phyloP scores from a whole-genome alignment of 2,888 invertebrate species.

The Heteromyza rotundicornis region DNA sequence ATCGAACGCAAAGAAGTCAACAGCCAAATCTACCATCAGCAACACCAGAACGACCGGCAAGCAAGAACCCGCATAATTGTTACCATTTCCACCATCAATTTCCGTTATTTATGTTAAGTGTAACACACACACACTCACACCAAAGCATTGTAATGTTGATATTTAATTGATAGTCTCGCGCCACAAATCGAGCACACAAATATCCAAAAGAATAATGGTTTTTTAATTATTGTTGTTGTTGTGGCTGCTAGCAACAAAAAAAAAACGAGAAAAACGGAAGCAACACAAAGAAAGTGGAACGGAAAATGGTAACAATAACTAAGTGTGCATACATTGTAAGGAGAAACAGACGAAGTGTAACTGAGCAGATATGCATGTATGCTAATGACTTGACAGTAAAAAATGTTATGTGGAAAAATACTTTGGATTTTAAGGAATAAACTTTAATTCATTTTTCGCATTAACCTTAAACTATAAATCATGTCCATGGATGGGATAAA shows the following conservation, averaged over 20 bases:
- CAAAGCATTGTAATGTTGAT: neutral
- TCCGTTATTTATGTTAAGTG: neutral
- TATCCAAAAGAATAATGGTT: neutral
- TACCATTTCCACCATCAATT: neutral
- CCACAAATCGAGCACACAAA: slow-evolving; percentile 3
- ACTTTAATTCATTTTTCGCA: too few species aligned
- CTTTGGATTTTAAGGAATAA: too few species aligned
- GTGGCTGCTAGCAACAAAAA: neutral
- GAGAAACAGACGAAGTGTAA: too few species aligned
- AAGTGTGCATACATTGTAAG: too few species aligned
- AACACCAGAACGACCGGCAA: neutral
- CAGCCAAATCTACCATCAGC: neutral
- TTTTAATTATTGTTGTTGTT: slow-evolving; percentile 1
- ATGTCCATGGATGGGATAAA: too few species aligned
- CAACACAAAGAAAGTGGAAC: neutral
- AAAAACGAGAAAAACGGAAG: neutral
- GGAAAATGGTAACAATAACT: neutral
- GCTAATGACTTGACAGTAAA: neutral
- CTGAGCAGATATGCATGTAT: too few species aligned
- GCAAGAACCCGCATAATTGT: neutral
- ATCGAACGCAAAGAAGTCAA: too few species aligned
- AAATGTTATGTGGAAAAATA: too few species aligned
- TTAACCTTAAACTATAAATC: too few species aligned
- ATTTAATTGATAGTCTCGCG: slow-evolving; percentile 3
- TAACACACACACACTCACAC: neutral